phyloP scores from a whole-genome alignment of 2,888 invertebrate genomes.

The Empis stercorea region DNA sequence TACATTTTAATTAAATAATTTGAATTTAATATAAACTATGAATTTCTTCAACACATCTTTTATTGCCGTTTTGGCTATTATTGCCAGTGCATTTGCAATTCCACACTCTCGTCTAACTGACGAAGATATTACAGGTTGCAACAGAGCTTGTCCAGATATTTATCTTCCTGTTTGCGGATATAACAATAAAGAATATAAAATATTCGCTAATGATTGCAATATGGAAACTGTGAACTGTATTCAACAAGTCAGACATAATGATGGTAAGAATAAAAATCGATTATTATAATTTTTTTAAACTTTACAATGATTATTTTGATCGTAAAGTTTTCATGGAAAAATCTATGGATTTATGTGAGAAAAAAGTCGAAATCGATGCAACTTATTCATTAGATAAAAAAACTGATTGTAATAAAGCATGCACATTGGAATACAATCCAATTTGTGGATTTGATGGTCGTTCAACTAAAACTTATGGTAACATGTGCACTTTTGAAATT shows the following conservation, averaged over 20 bases:
- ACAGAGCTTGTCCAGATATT: neutral
- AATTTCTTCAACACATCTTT: no score
- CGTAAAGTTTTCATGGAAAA: neutral
- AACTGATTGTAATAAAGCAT: neutral
- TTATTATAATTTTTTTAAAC: neutral
- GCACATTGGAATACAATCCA: conserved; percentile 5
- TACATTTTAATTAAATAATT: no score
- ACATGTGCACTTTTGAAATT: neutral
- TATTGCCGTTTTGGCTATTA: no score
- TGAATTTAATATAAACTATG: no score
- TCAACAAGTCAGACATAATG: neutral
- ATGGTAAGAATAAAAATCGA: neutral
- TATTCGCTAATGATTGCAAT: neutral
- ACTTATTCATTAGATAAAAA: neutral
- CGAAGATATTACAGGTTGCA: neutral
- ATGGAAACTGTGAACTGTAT: neutral
- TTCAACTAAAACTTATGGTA: neutral
- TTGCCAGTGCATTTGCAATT: no score
- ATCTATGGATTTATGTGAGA: neutral
- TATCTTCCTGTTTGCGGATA: neutral
- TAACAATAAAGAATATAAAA: neutral
- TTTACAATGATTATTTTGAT: neutral
- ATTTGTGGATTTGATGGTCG: conserved; percentile 5
- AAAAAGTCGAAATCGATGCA: neutral
- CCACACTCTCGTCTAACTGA: no score